Conservation (phyloP, 2,797 vertebrate species). For the Mormyrops boulengeri region DNA sequence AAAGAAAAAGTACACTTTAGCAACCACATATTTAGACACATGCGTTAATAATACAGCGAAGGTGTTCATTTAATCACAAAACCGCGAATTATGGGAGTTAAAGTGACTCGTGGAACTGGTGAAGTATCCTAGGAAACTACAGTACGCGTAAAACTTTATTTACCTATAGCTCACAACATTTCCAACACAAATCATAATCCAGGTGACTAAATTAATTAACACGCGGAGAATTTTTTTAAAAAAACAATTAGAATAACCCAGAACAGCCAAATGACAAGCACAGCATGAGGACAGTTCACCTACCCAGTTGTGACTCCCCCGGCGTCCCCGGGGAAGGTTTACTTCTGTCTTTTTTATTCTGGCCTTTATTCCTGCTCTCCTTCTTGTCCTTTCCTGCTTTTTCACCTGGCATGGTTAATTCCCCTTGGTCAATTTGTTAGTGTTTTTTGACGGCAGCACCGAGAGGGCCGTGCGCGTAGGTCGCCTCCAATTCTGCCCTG, state of each 20-base stretch:
- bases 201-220: background rate
- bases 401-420: conserved; percentile 35
- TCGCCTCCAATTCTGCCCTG: background rate
- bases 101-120: background rate
- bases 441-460: background rate
- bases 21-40: background rate
- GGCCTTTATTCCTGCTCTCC: conserved; percentile 23
- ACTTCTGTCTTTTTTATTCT: conserved; percentile 14
- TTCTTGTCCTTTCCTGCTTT: conserved; percentile 20
- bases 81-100: background rate
- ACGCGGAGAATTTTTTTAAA: background rate
- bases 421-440: background rate
- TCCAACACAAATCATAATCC: background rate
- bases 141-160: background rate
- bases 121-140: background rate
- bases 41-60: background rate
- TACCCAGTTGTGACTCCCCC: background rate
- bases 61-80: background rate
- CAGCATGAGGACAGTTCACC: background rate
- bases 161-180: background rate
- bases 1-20: background rate
- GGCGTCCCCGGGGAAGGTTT: background rate
- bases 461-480: background rate
- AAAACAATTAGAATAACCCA: background rate
- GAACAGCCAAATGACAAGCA: background rate